Conservation (phyloP, 2,113 vertebrate genomes). For the Pampusana beccarii region DNA sequence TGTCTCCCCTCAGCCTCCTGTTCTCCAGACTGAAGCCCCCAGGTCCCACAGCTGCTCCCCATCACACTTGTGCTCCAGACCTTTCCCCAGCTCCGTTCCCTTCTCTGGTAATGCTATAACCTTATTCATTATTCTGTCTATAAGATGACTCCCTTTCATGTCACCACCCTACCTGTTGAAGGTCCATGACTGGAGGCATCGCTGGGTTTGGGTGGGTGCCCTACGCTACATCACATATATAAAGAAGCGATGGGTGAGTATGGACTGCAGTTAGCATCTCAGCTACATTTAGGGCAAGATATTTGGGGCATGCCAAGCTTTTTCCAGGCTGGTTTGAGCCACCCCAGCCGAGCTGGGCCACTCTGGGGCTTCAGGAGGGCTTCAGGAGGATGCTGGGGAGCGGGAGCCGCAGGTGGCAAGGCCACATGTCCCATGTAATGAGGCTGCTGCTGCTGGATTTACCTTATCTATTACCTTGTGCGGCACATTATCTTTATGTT, state of each 20-base stretch:
- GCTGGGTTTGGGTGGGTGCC: background rate
- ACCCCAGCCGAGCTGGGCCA: background rate
- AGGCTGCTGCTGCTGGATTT: background rate
- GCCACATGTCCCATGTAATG: background rate
- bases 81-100: too few relatives aligned
- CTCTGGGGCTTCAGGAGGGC: fast-evolving
- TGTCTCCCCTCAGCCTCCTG: too few relatives aligned
- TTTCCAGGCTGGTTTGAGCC: background rate
- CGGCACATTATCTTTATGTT: background rate
- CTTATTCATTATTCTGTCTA: background rate
- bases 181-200: background rate
- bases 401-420: fast-evolving
- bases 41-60: too few relatives aligned
- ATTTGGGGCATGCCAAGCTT: background rate
- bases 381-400: too few relatives aligned
- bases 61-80: too few relatives aligned
- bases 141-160: background rate
- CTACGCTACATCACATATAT: fast-evolving
- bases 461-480: background rate
- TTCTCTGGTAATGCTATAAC: too few relatives aligned
- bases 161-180: background rate
- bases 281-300: background rate
- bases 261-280: background rate
- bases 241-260: background rate
- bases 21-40: too few relatives aligned